Conservation (phyloP, 2,888 invertebrate species). For the Drosophila falleni region DNA sequence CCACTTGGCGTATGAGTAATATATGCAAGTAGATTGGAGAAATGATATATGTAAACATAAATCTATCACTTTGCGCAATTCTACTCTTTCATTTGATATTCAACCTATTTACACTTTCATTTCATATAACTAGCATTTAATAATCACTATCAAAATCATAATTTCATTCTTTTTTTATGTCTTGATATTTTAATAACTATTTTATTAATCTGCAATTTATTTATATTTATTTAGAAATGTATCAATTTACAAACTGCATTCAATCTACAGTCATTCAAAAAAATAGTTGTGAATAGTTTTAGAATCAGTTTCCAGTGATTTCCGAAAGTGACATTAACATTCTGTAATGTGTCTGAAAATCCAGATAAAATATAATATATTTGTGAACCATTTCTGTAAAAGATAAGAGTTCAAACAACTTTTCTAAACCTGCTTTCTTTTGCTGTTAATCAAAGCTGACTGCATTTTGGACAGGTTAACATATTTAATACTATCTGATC, state of each 20-base stretch:
- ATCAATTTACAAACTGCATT: not conserved
- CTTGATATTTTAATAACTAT: not conserved
- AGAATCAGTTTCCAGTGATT: not conserved
- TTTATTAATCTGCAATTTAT: not conserved
- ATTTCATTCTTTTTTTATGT: not conserved
- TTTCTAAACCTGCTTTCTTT: not conserved
- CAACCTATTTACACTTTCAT: not conserved
- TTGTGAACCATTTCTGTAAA: not conserved
- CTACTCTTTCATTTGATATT: not conserved
- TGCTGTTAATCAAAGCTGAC: not conserved
- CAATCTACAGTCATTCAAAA: not conserved
- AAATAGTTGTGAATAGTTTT: not conserved
- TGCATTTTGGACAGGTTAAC: not conserved
- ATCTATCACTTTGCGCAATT: not conserved
- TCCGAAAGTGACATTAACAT: not conserved
- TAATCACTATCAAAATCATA: not conserved
- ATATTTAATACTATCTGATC: not conserved
- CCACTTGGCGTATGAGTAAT: slow-evolving; percentile 25
- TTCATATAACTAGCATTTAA: not conserved
- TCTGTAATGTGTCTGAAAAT: not conserved
- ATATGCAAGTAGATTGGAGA: not conserved
- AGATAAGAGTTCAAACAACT: not conserved
- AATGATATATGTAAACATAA: not conserved
- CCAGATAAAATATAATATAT: not conserved
- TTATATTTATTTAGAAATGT: not conserved